A percentile compares a stretch with the other conserved stretches of the same genome.
Conservation (phyloP, 2,888 invertebrate species). For the Brassicogethes aeneus region DNA sequence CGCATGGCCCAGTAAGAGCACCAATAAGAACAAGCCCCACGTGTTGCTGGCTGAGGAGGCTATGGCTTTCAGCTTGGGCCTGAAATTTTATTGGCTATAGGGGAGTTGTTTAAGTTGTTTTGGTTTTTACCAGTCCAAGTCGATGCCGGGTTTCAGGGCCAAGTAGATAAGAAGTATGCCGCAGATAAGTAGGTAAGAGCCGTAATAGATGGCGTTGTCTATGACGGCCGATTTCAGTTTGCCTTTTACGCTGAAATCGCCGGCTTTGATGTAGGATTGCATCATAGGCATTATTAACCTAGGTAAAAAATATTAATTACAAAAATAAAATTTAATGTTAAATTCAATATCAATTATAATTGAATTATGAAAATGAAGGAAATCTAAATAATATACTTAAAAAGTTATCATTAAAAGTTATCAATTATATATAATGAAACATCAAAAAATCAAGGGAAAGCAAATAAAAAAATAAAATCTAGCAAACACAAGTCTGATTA, state of each 20-base stretch:
- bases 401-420: no score
- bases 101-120: no score
- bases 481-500: no score
- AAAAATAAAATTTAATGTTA: no score
- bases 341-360: no score
- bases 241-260: constrained; percentile 91
- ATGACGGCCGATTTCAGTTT: constrained; percentile 91
- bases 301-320: no score
- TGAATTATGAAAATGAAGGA: no score
- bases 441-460: no score
- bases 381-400: no score
- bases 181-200: constrained; percentile 91
- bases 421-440: no score
- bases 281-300: constrained; percentile 95
- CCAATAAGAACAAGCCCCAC: constrained; percentile 94
- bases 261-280: constrained; percentile 98
- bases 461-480: no score
- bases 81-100: constrained; percentile 30
- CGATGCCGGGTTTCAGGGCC: constrained; percentile 79
- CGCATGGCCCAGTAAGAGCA: constrained; percentile 88
- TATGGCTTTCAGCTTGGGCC: constrained; percentile 86
- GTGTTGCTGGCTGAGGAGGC: constrained; percentile 98
- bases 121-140: constrained; percentile 79
- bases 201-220: constrained; percentile 97
- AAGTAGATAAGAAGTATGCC: constrained; percentile 90